phyloP scores from a whole-genome alignment of 2,797 vertebrate genomes.

The Acanthopagrus latus region DNA sequence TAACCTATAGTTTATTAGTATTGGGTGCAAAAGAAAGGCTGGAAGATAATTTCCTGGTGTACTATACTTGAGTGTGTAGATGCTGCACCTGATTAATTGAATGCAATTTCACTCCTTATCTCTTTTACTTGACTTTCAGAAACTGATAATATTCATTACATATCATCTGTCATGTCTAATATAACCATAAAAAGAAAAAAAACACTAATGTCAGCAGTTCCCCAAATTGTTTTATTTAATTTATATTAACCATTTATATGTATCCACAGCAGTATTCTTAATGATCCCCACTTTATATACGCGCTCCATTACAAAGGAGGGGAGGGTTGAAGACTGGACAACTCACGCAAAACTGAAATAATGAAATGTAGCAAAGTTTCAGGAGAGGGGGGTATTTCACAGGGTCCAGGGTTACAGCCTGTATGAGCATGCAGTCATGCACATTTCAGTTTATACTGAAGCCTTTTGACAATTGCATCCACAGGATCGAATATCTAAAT shows the following conservation, averaged over 20 bases:
- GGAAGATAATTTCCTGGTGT: too few species aligned
- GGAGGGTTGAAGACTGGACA: constrained; percentile 60
- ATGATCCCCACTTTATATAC: constrained; percentile 71
- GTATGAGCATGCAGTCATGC: constrained; percentile 86
- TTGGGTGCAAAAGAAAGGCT: too few species aligned
- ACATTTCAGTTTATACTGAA: constrained; percentile 76
- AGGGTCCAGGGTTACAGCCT: constrained; percentile 49
- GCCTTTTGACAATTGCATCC: constrained; percentile 73
- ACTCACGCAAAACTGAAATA: constrained; percentile 67
- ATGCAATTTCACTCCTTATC: too few species aligned
- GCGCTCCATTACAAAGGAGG: constrained; percentile 71
- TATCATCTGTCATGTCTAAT: neutral
- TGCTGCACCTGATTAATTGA: too few species aligned
- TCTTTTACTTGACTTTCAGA: too few species aligned
- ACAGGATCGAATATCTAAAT: constrained; percentile 72
- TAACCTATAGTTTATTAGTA: too few species aligned
- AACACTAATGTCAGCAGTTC: constrained; percentile 46
- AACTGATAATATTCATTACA: too few species aligned
- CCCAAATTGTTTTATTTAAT: constrained; percentile 81
- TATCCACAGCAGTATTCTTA: constrained; percentile 86
- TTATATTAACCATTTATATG: constrained; percentile 88
- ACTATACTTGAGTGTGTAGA: too few species aligned
- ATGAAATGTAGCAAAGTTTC: constrained; percentile 44
- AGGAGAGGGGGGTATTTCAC: constrained; percentile 28
- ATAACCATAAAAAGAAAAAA: constrained; percentile 9